phyloP scores from a whole-genome alignment of 2,797 vertebrate genomes.

The Enteromius viviparus region DNA sequence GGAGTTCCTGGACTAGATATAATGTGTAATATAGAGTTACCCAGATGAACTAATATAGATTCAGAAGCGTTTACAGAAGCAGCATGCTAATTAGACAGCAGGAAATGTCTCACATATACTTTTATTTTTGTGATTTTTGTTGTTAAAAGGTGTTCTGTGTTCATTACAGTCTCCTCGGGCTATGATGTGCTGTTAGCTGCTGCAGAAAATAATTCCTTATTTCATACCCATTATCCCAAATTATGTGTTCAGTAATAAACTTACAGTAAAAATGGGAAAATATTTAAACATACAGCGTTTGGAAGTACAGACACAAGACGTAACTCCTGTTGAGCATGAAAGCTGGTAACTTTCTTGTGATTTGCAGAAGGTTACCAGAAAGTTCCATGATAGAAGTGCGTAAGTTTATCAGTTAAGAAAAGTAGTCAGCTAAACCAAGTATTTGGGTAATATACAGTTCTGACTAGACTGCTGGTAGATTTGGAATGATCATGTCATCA shows the following conservation, averaged over 20 bases:
- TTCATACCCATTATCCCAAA: too few relatives aligned
- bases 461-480: slow-evolving; percentile 7
- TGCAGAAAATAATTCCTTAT: too few relatives aligned
- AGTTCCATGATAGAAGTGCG: background rate
- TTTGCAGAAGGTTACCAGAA: background rate
- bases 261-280: background rate
- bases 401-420: background rate
- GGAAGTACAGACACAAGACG: background rate
- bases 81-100: background rate
- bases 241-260: background rate
- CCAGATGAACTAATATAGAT: background rate
- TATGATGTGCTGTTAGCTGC: background rate
- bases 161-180: background rate
- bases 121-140: background rate
- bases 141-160: background rate
- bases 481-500: slow-evolving; percentile 24
- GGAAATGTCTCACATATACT: background rate
- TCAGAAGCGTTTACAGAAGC: background rate
- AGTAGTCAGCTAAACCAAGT: background rate
- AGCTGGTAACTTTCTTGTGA: background rate
- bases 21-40: background rate
- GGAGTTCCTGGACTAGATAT: background rate
- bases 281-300: background rate
- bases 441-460: background rate
- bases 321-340: background rate